phyloP scores from a whole-genome alignment of 2,797 vertebrate species.

The Harpagifer antarcticus region DNA sequence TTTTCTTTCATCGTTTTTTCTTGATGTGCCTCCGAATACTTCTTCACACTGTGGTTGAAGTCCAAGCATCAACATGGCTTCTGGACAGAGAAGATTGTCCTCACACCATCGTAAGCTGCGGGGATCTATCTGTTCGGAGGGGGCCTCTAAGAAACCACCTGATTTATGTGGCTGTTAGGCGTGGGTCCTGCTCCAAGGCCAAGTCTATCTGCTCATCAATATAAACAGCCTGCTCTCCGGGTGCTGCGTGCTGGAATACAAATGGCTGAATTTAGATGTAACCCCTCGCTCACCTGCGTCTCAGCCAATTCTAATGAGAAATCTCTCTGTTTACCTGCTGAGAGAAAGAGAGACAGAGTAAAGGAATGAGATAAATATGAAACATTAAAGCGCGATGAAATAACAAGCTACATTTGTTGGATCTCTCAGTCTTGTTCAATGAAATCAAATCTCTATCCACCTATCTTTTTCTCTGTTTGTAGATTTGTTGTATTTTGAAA shows the following conservation, averaged over 20 bases:
- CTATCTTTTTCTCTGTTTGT: constrained; percentile 1
- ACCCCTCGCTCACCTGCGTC: constrained; percentile 70
- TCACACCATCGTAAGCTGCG: constrained; percentile 22
- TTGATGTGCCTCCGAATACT: constrained; percentile 1
- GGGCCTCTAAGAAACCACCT: constrained; percentile 51
- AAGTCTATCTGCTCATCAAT: constrained; percentile 74
- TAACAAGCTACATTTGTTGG: neutral
- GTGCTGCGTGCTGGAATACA: constrained; percentile 65
- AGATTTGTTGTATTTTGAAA: neutral
- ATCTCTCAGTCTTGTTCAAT: no score
- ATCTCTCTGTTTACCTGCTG: constrained; percentile 35
- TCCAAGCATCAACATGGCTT: constrained; percentile 19
- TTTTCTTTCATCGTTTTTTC: constrained; percentile 10
- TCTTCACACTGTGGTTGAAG: constrained; percentile 5
- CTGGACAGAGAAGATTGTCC: constrained; percentile 49
- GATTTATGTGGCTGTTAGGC: constrained; percentile 71
- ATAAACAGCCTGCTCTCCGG: constrained; percentile 56
- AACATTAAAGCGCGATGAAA: constrained; percentile 20
- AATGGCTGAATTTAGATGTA: constrained; percentile 76
- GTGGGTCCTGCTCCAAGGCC: constrained; percentile 70
- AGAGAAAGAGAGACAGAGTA: constrained; percentile 9
- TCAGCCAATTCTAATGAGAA: constrained; percentile 65
- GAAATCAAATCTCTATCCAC: neutral
- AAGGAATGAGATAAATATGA: constrained; percentile 30
- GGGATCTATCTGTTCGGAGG: constrained; percentile 57